Evolutionary conservation across 64 coral and sea anemone genomes (phyloP), one percentile per base, ranked within the genome.

Genomic region (Astreopora myriophthalma): DNA sequence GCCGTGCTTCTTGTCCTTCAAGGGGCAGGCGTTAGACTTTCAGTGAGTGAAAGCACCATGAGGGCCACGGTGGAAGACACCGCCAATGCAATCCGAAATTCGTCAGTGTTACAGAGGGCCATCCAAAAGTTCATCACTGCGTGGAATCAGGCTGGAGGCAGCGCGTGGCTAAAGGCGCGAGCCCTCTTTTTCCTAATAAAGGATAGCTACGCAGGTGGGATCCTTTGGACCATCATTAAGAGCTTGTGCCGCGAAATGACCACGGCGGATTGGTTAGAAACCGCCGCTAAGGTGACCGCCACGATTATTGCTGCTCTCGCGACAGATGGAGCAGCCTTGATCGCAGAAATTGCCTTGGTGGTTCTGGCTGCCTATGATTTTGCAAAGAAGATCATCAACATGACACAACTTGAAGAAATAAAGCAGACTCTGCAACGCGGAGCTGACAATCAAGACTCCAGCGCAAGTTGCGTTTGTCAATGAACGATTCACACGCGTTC

Each of bases 201-300:
- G 22, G 85, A 83, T 0, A 88, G 31, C 1, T 88, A 88, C 32
- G 34, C 42, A 19, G 92, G 34, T 24, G 92, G 77, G 2, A 84
- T 94, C 48, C 67, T 89, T 13, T 88, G 92, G 86, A 94, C 75
- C 33, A 89, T 75, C 75, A 84, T 94, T 26, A 94, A 89, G 75
- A 38, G 33, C 19, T 16, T 94, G 7, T 94, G 85, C 73, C 16
- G 26, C 27, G 61, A 84, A 1, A 89, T 94, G 92, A 17, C 40
- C 14, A 35, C 58, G 90, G 34, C 23, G 8, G 90, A 92, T 19
- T 92, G 90, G 90, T 7, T 92, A 2, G 19, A 76, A 33, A 92
- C 90, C 4, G 55, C 58, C 46, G 49, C 70, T 2, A 76, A 92
- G 72, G 89, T 92, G 28, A 61, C 48, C 24, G 89, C 69, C 79